These are phyloP conservation scores for Chrysomela aeneicollis DNA, from an alignment of 2,888 invertebrate genomes.

Conservation along the genomic window DNA sequence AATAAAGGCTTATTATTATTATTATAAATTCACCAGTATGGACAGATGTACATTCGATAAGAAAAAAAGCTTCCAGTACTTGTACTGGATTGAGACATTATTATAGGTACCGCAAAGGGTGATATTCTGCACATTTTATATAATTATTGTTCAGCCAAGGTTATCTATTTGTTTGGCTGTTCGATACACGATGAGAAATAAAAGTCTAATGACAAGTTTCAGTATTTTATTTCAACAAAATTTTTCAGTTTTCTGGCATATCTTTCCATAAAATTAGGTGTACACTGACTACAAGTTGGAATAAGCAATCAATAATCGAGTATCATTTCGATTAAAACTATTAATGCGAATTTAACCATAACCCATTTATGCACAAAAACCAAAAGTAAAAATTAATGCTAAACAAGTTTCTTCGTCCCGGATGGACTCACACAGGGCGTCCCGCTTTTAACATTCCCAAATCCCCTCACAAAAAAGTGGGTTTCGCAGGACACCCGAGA, in stretches of 20 bases:
- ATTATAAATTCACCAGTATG: no score
- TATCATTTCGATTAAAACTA: not conserved
- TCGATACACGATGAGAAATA: no score
- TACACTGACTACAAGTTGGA: slow-evolving; percentile 7
- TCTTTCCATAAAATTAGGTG: not conserved
- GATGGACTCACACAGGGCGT: slow-evolving; percentile 7
- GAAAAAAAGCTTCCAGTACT: no score
- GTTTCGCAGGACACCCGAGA: not conserved
- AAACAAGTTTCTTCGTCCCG: slow-evolving; percentile 19
- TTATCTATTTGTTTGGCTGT: no score
- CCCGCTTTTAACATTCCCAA: not conserved
- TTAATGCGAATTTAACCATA: slow-evolving; percentile 29
- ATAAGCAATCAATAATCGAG: slow-evolving; percentile 10
- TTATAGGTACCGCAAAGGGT: no score
- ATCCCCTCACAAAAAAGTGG: not conserved
- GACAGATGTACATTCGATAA: no score
- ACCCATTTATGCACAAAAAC: slow-evolving; percentile 26
- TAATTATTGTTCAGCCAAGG: no score
- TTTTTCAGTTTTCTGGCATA: not conserved
- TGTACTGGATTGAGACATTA: no score
- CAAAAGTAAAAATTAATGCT: slow-evolving; percentile 25
- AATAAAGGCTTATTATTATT: no score
- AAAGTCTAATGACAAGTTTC: not conserved
- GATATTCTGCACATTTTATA: no score
- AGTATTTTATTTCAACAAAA: slow-evolving; percentile 4